Percentiles rank a stretch among this genome's conserved stretches.
Conservation (phyloP, 2,888 invertebrate species). For the Synergus laeviventris region DNA sequence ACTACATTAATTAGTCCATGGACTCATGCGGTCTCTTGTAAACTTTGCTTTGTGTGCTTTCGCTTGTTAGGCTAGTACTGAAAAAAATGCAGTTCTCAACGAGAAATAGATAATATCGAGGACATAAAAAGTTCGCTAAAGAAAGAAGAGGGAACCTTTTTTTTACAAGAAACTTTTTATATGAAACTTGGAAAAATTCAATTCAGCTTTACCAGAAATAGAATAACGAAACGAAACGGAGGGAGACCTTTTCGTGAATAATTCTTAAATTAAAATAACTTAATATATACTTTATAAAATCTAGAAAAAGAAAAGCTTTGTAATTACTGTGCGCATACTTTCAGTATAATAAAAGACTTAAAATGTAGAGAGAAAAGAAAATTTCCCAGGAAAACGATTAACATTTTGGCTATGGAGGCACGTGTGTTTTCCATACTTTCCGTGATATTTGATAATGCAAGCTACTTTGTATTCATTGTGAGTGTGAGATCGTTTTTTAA, state of each 20-base stretch:
- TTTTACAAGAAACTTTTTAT: neutral
- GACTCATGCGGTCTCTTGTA: neutral
- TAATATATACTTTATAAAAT: neutral
- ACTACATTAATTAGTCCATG: neutral
- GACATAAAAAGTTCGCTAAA: neutral
- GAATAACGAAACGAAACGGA: no score
- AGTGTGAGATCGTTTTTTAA: neutral
- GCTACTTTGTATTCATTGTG: neutral
- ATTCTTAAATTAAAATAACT: no score
- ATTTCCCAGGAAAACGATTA: neutral
- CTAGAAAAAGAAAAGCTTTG: neutral
- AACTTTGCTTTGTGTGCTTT: neutral
- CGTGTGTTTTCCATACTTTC: neutral
- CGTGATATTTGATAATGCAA: slow-evolving; percentile 11
- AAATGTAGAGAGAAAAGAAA: neutral
- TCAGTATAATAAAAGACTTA: slow-evolving; percentile 10
- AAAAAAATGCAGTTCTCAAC: neutral
- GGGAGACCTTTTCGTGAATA: no score
- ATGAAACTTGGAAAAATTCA: neutral
- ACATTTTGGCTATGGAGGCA: neutral
- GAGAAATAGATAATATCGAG: neutral
- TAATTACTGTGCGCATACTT: neutral
- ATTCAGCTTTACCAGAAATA: neutral
- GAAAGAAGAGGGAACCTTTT: neutral
- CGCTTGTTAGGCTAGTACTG: no score